Evolutionary conservation across 1,140 invertebrate genomes (phyloP).

Genomic region (Drosophila kikkawai): DNA sequence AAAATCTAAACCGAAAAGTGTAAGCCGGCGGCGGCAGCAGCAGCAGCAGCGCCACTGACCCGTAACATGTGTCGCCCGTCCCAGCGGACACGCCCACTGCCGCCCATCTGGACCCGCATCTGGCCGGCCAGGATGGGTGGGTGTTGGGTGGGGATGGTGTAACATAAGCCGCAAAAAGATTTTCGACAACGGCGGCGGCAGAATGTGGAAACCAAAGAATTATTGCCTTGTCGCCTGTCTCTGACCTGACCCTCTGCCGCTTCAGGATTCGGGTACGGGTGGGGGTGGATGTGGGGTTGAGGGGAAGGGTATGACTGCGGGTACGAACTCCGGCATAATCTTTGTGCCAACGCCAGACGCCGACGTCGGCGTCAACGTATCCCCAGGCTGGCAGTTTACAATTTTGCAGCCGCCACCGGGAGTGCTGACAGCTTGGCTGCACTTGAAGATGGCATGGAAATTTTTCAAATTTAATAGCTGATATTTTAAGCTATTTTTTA

Average conservation of each 20-base stretch:
- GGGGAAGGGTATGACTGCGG: too few relatives aligned
- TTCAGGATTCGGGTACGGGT: slow-evolving; percentile 20
- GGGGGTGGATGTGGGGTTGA: not conserved
- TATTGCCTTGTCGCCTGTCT: slow-evolving; percentile 73
- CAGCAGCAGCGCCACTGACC: slow-evolving; percentile 58
- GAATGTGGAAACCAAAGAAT: slow-evolving; percentile 80
- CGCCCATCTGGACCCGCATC: slow-evolving; percentile 22
- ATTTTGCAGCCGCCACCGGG: slow-evolving; percentile 47
- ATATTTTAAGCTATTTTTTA: too few relatives aligned
- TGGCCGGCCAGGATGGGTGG: not conserved
- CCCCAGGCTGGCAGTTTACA: slow-evolving; percentile 74
- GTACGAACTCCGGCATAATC: slow-evolving; percentile 30
- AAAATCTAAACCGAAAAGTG: slow-evolving; percentile 52
- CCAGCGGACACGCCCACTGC: slow-evolving; percentile 41
- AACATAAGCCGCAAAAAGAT: slow-evolving; percentile 81
- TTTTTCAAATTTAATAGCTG: too few relatives aligned
- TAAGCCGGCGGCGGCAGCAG: slow-evolving; percentile 36
- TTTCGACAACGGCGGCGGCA: slow-evolving; percentile 67
- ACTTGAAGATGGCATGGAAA: not conserved
- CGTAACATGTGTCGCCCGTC: slow-evolving; percentile 72
- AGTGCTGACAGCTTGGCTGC: slow-evolving; percentile 12
- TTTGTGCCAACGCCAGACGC: slow-evolving; percentile 45
- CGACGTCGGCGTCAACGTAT: slow-evolving; percentile 43
- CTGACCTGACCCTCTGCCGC: slow-evolving; percentile 64
- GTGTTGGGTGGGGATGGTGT: slow-evolving; percentile 19